These are phyloP conservation scores for Spodoptera exigua DNA, from an alignment of 2,888 invertebrate species.

Conservation along the genomic window DNA sequence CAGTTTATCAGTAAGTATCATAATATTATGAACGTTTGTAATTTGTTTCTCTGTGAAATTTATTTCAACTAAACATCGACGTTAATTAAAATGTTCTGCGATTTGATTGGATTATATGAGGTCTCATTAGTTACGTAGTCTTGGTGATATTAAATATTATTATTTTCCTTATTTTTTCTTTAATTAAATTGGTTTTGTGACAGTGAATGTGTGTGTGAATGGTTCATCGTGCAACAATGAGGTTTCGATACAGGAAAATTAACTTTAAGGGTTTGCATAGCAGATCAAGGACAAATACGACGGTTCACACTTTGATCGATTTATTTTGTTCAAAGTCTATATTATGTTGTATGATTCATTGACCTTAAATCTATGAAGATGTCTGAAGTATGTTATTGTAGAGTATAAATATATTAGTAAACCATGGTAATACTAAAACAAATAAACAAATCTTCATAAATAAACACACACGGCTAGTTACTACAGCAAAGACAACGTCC, in stretches of 20 bases:
- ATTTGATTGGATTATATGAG: slow-evolving; percentile 64
- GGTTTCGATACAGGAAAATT: background rate
- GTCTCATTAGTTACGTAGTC: slow-evolving; percentile 52
- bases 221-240: slow-evolving; percentile 13
- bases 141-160: slow-evolving; percentile 34
- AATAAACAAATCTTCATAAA: too few relatives aligned
- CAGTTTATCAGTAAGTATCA: slow-evolving; percentile 47
- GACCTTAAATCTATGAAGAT: too few relatives aligned
- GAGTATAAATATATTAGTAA: too few relatives aligned
- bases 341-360: background rate
- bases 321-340: slow-evolving; percentile 35
- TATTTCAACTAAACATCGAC: slow-evolving; percentile 51
- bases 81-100: slow-evolving; percentile 60
- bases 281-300: slow-evolving; percentile 21
- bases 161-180: slow-evolving; percentile 30
- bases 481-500: too few relatives aligned
- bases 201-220: slow-evolving; percentile 7
- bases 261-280: slow-evolving; percentile 11
- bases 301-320: slow-evolving; percentile 33
- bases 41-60: slow-evolving; percentile 45
- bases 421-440: too few relatives aligned
- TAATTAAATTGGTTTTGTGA: slow-evolving; percentile 1
- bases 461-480: too few relatives aligned
- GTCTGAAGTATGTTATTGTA: too few relatives aligned
- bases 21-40: slow-evolving; percentile 36